Evolutionary conservation across 2,888 invertebrate genomes (phyloP).

Genomic region (Plagodis dolabraria): DNA sequence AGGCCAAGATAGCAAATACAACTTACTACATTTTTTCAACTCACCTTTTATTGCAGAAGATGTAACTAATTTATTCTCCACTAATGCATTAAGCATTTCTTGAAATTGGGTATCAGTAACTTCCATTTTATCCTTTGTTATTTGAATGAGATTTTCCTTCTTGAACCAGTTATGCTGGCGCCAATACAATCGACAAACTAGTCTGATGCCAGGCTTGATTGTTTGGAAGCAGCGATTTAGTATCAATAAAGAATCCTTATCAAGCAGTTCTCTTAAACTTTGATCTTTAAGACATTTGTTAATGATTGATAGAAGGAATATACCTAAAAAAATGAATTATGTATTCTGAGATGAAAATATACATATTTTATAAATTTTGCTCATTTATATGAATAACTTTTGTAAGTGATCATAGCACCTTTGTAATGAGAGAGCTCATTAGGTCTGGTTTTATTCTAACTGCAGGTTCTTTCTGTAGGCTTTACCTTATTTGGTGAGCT

Average conservation of each 20-base stretch:
- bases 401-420: too few species aligned
- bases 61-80: conserved; percentile 50
- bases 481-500: too few species aligned
- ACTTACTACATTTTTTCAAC: conserved; percentile 18
- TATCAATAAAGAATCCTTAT: conserved; percentile 47
- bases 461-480: too few species aligned
- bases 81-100: conserved; percentile 51
- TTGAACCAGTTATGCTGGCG: conserved; percentile 65
- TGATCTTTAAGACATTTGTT: conserved; percentile 55
- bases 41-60: conserved; percentile 36
- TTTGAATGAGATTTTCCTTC: conserved; percentile 47
- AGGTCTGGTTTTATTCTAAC: too few species aligned
- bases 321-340: conserved; percentile 51
- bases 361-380: too few species aligned
- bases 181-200: conserved; percentile 74
- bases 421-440: too few species aligned
- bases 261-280: conserved; percentile 51
- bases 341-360: too few species aligned
- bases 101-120: conserved; percentile 34
- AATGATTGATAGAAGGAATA: conserved; percentile 61
- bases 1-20: too few species aligned
- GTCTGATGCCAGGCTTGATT: conserved; percentile 55
- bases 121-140: conserved; percentile 40
- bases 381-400: too few species aligned
- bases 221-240: conserved; percentile 49